Percentiles rank a stretch among this genome's conserved stretches.
Evolutionary conservation across 2,113 vertebrate genomes (phyloP).

Genomic region (Geothlypis trichas): DNA sequence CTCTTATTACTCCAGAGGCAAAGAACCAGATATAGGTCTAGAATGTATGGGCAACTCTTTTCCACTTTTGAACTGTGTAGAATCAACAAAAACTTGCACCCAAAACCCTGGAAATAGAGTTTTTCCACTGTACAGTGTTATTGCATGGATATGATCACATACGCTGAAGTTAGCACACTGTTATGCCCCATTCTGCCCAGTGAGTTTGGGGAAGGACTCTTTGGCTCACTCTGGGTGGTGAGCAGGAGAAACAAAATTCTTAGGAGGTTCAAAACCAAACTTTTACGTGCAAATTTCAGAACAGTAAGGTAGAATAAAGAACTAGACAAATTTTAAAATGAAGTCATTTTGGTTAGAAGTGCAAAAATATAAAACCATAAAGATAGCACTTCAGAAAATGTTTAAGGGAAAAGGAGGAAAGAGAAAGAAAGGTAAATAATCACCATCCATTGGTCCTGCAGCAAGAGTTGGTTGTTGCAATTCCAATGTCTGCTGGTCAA

Average conservation of each 20-base stretch:
- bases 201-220: not conserved
- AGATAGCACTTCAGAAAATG: not conserved
- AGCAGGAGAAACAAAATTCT: not conserved
- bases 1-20: not conserved
- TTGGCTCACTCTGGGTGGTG: not conserved
- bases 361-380: not conserved
- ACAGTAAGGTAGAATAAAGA: not conserved
- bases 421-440: not conserved
- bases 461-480: not conserved
- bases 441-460: not conserved
- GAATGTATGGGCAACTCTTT: not conserved
- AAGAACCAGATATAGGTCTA: not conserved
- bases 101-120: not conserved
- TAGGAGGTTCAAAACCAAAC: not conserved
- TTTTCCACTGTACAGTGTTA: not conserved
- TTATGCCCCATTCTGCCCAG: not conserved
- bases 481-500: fast-evolving
- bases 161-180: not conserved
- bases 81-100: not conserved
- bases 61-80: not conserved
- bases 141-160: not conserved
- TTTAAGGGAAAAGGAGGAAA: not conserved
- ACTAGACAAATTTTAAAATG: not conserved
- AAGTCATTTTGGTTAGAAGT: not conserved
- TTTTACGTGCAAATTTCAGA: not conserved